Evolutionary conservation across 1,140 invertebrate species (phyloP).

Genomic region (Fopius arisanus): DNA sequence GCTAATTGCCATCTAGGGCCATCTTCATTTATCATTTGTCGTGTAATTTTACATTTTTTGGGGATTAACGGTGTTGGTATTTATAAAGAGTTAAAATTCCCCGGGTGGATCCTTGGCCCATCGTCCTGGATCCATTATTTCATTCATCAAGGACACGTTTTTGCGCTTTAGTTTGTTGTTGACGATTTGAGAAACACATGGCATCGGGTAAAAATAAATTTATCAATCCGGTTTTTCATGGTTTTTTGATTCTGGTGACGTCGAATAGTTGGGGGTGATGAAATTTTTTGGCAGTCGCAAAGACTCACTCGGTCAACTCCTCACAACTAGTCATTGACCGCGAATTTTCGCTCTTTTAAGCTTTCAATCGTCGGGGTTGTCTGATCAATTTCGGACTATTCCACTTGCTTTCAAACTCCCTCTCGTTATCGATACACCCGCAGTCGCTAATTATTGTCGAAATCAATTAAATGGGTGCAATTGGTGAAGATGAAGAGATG

Average conservation of each 20-base stretch:
- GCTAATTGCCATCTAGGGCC: constrained; percentile 21
- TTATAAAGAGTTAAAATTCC: background rate
- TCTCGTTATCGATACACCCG: background rate
- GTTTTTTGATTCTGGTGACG: background rate
- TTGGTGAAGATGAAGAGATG: too few species aligned
- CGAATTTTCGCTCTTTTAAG: background rate
- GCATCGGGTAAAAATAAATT: background rate
- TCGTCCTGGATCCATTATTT: background rate
- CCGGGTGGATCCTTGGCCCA: constrained; percentile 15
- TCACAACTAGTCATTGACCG: constrained; percentile 17
- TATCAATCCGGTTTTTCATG: background rate
- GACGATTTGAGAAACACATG: background rate
- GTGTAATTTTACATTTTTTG: background rate
- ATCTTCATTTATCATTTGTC: background rate
- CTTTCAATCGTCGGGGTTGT: background rate
- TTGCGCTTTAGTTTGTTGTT: background rate
- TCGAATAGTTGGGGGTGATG: background rate
- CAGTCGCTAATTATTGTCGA: too few species aligned
- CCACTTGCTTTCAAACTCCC: background rate
- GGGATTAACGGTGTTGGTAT: background rate
- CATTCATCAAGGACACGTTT: background rate
- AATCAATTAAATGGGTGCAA: too few species aligned
- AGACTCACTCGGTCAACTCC: too few species aligned
- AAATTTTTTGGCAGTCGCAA: background rate
- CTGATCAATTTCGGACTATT: background rate